Conservation (phyloP, 2,113 vertebrate genomes). For the Hyperopisus bebe region DNA sequence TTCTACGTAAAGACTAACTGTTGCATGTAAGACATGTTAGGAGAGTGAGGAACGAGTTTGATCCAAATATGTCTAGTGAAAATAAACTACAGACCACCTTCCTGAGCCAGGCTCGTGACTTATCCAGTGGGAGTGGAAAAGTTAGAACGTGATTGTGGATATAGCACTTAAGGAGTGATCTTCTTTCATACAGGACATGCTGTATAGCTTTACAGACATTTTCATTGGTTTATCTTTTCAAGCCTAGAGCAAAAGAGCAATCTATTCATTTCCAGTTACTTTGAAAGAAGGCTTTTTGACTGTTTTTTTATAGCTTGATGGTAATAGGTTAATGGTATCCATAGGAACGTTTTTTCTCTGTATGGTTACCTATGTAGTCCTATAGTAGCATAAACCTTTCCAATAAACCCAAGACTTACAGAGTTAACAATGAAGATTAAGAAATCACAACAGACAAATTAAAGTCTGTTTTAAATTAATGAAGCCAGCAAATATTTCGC, state of each 20-base stretch:
- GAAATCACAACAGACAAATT: not conserved
- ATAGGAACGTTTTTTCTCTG: not conserved
- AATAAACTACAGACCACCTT: slow-evolving; percentile 8
- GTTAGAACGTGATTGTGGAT: not conserved
- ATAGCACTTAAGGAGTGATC: not conserved
- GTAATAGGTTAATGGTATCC: not conserved
- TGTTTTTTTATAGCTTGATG: not conserved
- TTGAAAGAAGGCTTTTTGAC: not conserved
- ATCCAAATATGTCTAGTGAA: slow-evolving; percentile 11
- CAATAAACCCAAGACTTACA: not conserved
- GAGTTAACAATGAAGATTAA: not conserved
- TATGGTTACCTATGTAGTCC: not conserved
- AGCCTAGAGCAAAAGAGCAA: not conserved
- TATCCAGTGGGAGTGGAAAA: not conserved
- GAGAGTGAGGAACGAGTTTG: not conserved
- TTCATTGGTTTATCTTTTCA: not conserved
- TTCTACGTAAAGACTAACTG: not conserved
- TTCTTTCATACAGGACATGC: not conserved
- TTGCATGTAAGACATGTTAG: not conserved
- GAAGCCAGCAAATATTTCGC: not conserved
- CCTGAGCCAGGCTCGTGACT: not conserved
- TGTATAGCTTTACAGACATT: not conserved
- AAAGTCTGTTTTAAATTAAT: not conserved
- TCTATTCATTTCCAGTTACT: not conserved
- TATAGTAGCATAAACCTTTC: not conserved